Percentiles rank a stretch among this genome's conserved stretches.
Conservation (phyloP, 2,888 invertebrate genomes). For the Syrista parreyssii region DNA sequence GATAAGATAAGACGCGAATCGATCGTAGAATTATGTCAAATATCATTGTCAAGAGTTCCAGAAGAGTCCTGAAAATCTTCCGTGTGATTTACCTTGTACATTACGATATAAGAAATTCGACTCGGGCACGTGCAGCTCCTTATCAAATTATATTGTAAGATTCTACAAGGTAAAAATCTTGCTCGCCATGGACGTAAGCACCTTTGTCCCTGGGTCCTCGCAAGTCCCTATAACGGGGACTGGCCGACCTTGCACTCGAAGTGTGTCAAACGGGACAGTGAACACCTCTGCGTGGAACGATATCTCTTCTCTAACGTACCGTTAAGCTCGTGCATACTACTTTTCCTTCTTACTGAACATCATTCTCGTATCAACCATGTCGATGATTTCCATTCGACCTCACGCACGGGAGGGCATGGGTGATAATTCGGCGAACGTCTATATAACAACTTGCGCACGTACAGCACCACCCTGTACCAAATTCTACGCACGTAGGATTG, state of each 20-base stretch:
- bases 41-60: neutral
- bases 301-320: conserved; percentile 43
- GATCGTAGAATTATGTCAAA: neutral
- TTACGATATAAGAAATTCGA: neutral
- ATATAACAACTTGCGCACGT: too few species aligned
- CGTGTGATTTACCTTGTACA: neutral
- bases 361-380: neutral
- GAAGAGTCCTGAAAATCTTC: too few species aligned
- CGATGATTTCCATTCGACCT: neutral
- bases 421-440: neutral
- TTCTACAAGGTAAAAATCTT: neutral
- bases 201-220: conserved; percentile 9
- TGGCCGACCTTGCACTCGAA: conserved; percentile 47
- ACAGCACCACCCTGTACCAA: too few species aligned
- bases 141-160: neutral
- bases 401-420: neutral
- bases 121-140: neutral
- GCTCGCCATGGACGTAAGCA: neutral
- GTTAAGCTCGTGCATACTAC: conserved; percentile 35
- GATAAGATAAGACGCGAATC: neutral
- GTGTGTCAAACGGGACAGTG: conserved; percentile 45
- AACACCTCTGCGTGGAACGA: conserved; percentile 32
- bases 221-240: conserved; percentile 38
- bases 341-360: conserved; percentile 9
- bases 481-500: neutral